phyloP scores from a whole-genome alignment of 2,888 invertebrate species.

The Epinotia brunnichana region DNA sequence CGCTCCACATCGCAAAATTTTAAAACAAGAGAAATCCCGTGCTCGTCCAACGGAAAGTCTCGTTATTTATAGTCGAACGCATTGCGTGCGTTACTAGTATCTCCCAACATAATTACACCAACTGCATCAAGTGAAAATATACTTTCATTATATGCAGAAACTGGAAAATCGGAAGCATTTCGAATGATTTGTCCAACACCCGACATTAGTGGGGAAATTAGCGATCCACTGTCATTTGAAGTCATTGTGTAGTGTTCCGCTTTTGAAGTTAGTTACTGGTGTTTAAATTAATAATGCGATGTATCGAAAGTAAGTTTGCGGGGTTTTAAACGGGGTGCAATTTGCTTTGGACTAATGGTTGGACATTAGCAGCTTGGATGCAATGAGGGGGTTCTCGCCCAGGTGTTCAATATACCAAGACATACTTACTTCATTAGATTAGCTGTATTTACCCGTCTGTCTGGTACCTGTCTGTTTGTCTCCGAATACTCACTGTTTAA shows the following conservation, averaged over 20 bases:
- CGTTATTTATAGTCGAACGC: slow-evolving; percentile 43
- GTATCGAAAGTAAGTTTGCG: slow-evolving; percentile 38
- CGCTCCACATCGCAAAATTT: slow-evolving; percentile 19
- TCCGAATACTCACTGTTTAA: background rate
- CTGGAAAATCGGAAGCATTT: slow-evolving; percentile 68
- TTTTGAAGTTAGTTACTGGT: slow-evolving; percentile 23
- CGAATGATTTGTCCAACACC: slow-evolving; percentile 51
- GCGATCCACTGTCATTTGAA: slow-evolving; percentile 43
- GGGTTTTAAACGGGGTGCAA: slow-evolving; percentile 25
- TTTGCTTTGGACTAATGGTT: slow-evolving; percentile 26
- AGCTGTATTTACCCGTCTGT: background rate
- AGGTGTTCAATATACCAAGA: slow-evolving; percentile 2
- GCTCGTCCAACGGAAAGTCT: slow-evolving; percentile 34
- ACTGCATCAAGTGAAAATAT: slow-evolving; percentile 55
- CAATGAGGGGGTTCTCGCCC: slow-evolving; percentile 8
- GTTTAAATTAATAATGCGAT: slow-evolving; percentile 40
- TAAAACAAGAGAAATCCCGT: slow-evolving; percentile 41
- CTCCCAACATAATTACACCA: slow-evolving; percentile 42
- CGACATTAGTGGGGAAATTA: slow-evolving; percentile 44
- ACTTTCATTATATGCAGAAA: slow-evolving; percentile 60
- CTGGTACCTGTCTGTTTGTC: slow-evolving; percentile 14
- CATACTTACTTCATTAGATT: background rate
- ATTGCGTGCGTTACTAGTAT: slow-evolving; percentile 40
- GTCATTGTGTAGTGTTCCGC: slow-evolving; percentile 47
- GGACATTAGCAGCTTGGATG: slow-evolving; percentile 17